phyloP scores from a whole-genome alignment of 2,113 vertebrate genomes.

The Colinus virginianus region DNA sequence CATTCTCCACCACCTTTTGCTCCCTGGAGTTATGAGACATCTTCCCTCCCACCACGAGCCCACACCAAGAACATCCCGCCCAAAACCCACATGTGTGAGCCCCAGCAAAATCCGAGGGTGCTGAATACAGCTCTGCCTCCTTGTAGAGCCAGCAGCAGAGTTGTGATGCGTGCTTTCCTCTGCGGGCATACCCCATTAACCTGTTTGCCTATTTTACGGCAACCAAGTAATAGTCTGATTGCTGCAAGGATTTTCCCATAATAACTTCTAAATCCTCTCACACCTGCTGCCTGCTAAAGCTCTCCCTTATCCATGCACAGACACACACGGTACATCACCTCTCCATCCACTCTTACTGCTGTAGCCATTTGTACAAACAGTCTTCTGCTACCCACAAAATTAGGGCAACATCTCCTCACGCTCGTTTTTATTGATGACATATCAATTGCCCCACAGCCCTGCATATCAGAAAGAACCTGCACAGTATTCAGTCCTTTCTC shows the following conservation, averaged over 20 bases:
- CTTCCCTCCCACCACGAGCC: background rate
- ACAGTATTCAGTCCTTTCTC: conserved; percentile 21
- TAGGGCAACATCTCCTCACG: background rate
- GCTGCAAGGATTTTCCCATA: conserved; percentile 49
- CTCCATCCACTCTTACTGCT: conserved; percentile 6
- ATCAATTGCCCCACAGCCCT: background rate
- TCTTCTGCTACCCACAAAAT: conserved; percentile 32
- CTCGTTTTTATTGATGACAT: conserved; percentile 39
- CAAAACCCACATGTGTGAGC: background rate
- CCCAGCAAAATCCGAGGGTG: rapidly evolving
- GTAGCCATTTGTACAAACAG: background rate
- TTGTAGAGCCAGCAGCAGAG: background rate
- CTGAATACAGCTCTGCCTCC: background rate
- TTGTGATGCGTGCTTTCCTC: conserved; percentile 27
- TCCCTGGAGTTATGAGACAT: background rate
- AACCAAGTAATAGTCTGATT: conserved; percentile 23
- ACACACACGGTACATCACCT: conserved; percentile 7
- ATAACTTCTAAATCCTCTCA: conserved; percentile 71
- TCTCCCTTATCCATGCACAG: background rate
- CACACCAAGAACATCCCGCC: rapidly evolving
- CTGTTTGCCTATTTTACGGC: conserved; percentile 61
- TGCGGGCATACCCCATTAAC: conserved; percentile 45
- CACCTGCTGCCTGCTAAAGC: conserved; percentile 67
- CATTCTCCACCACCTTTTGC: background rate
- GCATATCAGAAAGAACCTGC: background rate